Base-by-base conservation (phyloP, 2,797 vertebrate species). In the Megalops cyprinoides region DNA sequence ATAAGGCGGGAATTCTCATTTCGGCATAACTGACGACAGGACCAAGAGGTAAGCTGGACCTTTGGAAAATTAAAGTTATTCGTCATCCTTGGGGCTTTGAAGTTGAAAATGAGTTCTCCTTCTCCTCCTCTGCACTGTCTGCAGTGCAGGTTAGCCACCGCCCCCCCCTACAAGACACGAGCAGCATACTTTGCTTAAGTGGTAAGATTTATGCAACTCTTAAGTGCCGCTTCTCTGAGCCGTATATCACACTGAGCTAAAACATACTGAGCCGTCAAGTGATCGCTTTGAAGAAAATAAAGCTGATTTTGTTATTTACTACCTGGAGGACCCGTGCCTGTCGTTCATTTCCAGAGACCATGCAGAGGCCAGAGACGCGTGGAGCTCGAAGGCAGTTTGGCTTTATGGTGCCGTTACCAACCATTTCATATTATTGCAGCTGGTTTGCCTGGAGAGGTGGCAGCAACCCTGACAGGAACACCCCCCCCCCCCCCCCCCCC, bases 241-340 rank as follows among this genome's bases (percentile, higher is more conserved):
- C 77, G 51, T 78, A 83, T 55, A 87, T 86, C 76, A 88, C n/a
- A 3, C 71, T 2, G 1, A 82, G 77, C 73, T 69, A 76, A 84
- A 86, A 77, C 56, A 76, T 39, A 75, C 65, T 77, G 49, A 83
- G 78, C 46, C 62, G 60, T 44, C 51, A 53, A 74, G 65, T 80
- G 65, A 69, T 60, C 56, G 53, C 76, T 62, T 74, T 78, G 23
- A 25, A 79, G 28, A 1, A 79, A 84, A 83, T 85, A 83, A 85
- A 86, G 81, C 42, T 75, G 80, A 74, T 82, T 86, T 83, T 76
- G 65, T 25, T 55, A 79, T 79, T 62, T 83, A 78, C 85, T 58
- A 77, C 77, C 74, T 80, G 55, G 73, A 73, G 37, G 76, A 39
- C 79, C 79, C 51, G 37, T 44, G 74, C 81, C 75, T 75, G 79